Percentiles rank a stretch among this genome's conserved stretches.
Evolutionary conservation across 2,113 vertebrate species (phyloP).

Genomic region (Sitta europaea): DNA sequence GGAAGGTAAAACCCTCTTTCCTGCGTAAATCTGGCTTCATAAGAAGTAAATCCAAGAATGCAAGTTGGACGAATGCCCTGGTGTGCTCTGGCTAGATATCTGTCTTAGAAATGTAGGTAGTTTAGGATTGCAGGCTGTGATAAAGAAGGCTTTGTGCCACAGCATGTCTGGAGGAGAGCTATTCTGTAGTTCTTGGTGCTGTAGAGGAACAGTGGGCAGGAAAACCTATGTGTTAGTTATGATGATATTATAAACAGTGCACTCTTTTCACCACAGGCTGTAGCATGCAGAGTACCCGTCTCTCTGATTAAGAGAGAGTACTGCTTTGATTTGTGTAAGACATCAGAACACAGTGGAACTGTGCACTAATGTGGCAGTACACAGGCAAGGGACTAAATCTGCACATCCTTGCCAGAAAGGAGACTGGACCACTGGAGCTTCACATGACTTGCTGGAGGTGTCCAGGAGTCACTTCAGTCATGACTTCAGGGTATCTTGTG

Average conservation of each 20-base stretch:
- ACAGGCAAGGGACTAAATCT: neutral
- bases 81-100: neutral
- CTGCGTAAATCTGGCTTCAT: neutral
- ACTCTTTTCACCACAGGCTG: neutral
- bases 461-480: neutral
- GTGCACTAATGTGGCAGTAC: fast-evolving
- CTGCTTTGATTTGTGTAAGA: neutral
- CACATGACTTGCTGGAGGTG: neutral
- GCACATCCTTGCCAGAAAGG: neutral
- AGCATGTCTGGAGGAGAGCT: neutral
- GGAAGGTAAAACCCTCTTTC: neutral
- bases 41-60: neutral
- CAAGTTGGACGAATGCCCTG: neutral
- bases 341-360: neutral
- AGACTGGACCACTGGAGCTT: neutral
- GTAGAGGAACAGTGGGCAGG: neutral
- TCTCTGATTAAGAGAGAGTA: neutral
- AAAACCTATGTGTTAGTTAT: neutral
- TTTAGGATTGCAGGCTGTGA: neutral
- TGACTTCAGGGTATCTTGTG: neutral
- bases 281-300: neutral
- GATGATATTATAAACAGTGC: neutral
- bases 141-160: neutral
- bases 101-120: neutral
- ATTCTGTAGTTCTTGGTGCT: neutral